Percentiles rank a stretch among this genome's conserved stretches.
Evolutionary conservation across 2,888 invertebrate genomes (phyloP).

Genomic region (Athalia circularis): DNA sequence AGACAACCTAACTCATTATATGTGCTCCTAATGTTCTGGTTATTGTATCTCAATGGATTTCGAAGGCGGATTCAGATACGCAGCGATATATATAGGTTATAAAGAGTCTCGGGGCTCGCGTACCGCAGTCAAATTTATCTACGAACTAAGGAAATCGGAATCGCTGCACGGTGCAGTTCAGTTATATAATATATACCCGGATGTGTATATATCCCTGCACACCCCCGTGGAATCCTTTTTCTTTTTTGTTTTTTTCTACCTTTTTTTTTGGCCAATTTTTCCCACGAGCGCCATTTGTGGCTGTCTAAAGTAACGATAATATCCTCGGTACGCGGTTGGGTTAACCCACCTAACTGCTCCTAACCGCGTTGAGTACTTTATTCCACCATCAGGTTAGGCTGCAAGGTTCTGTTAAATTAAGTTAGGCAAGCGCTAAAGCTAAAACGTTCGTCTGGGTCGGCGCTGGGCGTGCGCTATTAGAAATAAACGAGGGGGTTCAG

Average conservation of each 20-base stretch:
- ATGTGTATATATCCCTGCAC: background rate
- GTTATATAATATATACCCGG: background rate
- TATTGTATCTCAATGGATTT: no score
- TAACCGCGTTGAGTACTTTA: constrained; percentile 48
- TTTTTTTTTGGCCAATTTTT: constrained; percentile 30
- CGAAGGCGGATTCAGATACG: no score
- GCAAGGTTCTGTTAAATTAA: constrained; percentile 32
- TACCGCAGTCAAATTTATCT: no score
- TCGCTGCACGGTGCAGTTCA: background rate
- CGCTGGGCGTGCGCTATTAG: constrained; percentile 4
- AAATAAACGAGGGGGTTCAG: constrained; percentile 20
- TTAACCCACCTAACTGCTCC: constrained; percentile 49
- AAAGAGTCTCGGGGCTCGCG: no score
- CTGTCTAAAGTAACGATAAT: constrained; percentile 45
- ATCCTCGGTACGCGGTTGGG: constrained; percentile 38
- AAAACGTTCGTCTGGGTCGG: constrained; percentile 23
- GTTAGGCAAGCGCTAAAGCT: constrained; percentile 37
- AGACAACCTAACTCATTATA: constrained; percentile 62
- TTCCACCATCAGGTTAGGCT: constrained; percentile 14
- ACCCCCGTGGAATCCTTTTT: no score
- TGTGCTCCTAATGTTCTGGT: constrained; percentile 58
- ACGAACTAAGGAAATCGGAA: background rate
- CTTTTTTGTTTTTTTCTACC: background rate
- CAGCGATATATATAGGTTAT: no score
- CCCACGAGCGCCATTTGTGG: constrained; percentile 39